Base-by-base conservation (phyloP, 2,797 vertebrate genomes). In the Poecilia picta region DNA sequence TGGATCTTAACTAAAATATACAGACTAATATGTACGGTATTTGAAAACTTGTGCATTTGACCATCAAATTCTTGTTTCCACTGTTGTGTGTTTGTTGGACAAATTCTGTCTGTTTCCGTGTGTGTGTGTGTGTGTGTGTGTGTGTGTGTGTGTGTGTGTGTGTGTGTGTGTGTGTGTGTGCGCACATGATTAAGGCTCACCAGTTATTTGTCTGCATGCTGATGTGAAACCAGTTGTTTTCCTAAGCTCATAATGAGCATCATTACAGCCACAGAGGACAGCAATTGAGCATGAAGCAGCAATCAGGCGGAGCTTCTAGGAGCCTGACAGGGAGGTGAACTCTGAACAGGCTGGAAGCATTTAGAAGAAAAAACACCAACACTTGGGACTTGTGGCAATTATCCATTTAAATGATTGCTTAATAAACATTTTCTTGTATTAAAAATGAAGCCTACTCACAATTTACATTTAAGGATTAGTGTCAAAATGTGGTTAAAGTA, bases 221-320 rank as follows among this genome's bases (percentile, higher is more conserved):
- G 78, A 81, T 78, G 72, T 88, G 83, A 57, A 85, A 75, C 16
- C 75, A 25, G 84, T 86, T 1, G 83, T 91, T 92, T 86, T 6
- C 49, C 77, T 75, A 72, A 86, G 75, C 53, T 64, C n/a, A 45
- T 89, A 87, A 92, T 74, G 55, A 83, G 57, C 31, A 13, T 80
- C 0, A 84, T 90, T 45, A 83, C n/a, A 62, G 79, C 72, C 43
- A 18, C 62, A 31, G 55, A 80, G 79, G 20, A 36, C 64, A 4
- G 68, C 73, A 71, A 83, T 81, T 6, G 45, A 25, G 72, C 75
- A 72, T 43, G 49, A 85, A 85, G 66, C 79, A 33, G 80, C 68
- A 10, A 74, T 82, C 36, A 53, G 31, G 70, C 41, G 25, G 31
- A 39, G 36, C 64, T 66, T 66, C 20, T 25, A 39, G 8, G 8